Base-by-base conservation (phyloP, 2,113 vertebrate genomes). In the Rhombomys opimus region DNA sequence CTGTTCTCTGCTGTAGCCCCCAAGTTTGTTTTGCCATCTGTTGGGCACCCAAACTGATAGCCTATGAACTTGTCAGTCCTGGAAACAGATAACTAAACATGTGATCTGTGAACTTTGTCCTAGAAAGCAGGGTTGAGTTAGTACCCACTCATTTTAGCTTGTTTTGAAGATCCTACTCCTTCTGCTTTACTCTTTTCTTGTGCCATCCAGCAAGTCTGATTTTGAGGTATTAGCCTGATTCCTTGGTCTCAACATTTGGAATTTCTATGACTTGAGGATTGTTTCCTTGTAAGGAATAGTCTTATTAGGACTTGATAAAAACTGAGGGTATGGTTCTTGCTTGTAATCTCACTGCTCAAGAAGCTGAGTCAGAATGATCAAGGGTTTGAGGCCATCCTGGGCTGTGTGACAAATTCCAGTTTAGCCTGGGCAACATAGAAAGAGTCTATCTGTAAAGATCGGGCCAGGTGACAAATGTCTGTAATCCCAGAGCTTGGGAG, bases 291-390 rank as follows among this genome's bases (percentile, higher is more conserved):
- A 59, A 22, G 32, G 30, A 90, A 63, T 5, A 86, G 27, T 61
- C n/a, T 61, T 90, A 63, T 27, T 93, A 75, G 77, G 85, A 93
- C 9, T 87, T 23, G 63, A 87, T 14, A 41, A 68, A 86, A 87
- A 41, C 84, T 86, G 38, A 86, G 41, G 63, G 17, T 22, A 3
- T 86, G 10, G 30, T 52, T 22, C 18, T 6, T 52, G 63, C 41
- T 18, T 86, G 46, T 52, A 68, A 68, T 65, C 18, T 41, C 25
- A 65, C 59, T 85, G 14, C 82, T 87, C 41, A 52, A 41, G 63
- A 68, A 50, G 30, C 27, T 86, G 41, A 86, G 27, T 41, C 38
- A 12, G 17, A 61, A 50, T 61, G 17, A 67, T 32, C 38, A 67
- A 67, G 30, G 13, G 9, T 12, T 87, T 22, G 10, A 2, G 25